Evolutionary conservation across 2,888 invertebrate species (phyloP), one percentile per base, ranked within the genome.

Genomic region (Melieria picta): DNA sequence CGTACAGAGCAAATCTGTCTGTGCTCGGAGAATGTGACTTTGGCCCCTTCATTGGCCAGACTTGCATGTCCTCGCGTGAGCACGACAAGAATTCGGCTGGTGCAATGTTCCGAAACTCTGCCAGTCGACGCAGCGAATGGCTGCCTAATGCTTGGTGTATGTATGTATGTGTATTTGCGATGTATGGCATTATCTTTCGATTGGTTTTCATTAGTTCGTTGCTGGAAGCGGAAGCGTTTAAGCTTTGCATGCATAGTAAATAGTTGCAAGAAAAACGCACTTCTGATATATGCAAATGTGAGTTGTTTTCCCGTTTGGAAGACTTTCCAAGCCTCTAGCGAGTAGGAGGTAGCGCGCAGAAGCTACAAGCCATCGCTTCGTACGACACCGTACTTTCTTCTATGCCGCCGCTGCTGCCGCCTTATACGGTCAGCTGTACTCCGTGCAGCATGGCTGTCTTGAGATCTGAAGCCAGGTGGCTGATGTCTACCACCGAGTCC

Each of bases 401-500:
- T 16, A 16, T 16, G 16, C 16, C 16, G n/a, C n/a, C n/a, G n/a
- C n/a, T n/a, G n/a, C n/a, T n/a, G 16, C 7, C 61, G 4, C 10
- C 42, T 74, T 78, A 84, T 69, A 80, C 77, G 11, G 84, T 82
- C 65, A 83, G 63, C 50, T 84, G 83, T 16, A 93, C 92, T 7
- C 93, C 92, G 80, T 93, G 91, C 71, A 93, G 90, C 85, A 94
- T 88, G 70, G 91, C 91, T 70, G 92, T 88, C 78, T 95, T 93
- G 67, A 97, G 88, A 79, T 94, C 93, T 79, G 92, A 91, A 9
- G 97, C 96, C 68, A 94, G 89, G 79, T 93, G 93, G 1, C 96
- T 96, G 56, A 98, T 92, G 77, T 93, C 92, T 45, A 95, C 92
- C 50, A 97, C 94, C 5, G 95, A 92, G 83, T 96, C 96, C 6